Conservation (phyloP, 2,113 vertebrate genomes). For the Percopsis transmontana region DNA sequence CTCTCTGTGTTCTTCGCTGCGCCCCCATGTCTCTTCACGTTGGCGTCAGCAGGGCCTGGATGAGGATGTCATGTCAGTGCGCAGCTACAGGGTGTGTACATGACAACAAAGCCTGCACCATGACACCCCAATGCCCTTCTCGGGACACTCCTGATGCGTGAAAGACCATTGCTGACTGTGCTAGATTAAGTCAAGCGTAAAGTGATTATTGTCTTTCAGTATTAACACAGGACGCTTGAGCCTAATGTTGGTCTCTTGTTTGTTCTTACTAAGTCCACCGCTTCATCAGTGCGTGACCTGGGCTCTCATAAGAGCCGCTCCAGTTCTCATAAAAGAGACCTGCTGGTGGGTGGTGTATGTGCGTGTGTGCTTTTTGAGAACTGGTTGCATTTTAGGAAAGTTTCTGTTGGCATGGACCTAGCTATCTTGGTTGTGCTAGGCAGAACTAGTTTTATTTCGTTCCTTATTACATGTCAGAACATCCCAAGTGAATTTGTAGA, state of each 20-base stretch:
- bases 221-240: constrained; percentile 1
- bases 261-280: constrained; percentile 79
- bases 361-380: constrained; percentile 16
- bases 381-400: no score
- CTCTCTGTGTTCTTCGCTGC: constrained; percentile 41
- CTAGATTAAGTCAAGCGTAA: constrained; percentile 1
- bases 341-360: constrained; percentile 78
- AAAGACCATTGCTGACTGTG: background rate
- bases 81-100: constrained; percentile 82
- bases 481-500: no score
- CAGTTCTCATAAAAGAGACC: constrained; percentile 81
- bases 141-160: constrained; percentile 20
- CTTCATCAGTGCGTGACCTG: constrained; percentile 73
- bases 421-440: background rate
- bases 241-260: constrained; percentile 22
- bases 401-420: constrained; percentile 1
- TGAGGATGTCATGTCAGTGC: constrained; percentile 75
- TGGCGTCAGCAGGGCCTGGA: constrained; percentile 73
- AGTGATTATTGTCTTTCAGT: background rate
- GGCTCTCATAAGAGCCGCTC: constrained; percentile 76
- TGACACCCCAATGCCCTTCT: background rate
- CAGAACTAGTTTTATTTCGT: background rate
- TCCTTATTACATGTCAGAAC: no score
- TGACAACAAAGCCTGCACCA: constrained; percentile 7
- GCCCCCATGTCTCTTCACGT: constrained; percentile 63